Conservation (phyloP, 2,888 invertebrate genomes). For the Cetonia aurata region DNA sequence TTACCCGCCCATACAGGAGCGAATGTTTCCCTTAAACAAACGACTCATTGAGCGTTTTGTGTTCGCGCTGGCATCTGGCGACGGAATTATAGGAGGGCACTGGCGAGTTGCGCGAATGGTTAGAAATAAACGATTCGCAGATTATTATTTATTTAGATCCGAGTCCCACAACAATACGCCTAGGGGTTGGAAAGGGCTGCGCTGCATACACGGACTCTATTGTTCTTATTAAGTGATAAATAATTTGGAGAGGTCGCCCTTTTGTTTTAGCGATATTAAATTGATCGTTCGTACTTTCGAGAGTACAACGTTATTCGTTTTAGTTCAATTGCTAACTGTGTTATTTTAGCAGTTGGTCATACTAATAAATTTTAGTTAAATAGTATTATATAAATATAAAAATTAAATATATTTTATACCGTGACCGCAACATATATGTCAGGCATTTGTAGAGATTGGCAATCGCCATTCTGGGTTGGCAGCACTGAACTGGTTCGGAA, state of each 20-base stretch:
- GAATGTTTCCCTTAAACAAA: conserved; percentile 37
- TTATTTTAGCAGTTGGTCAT: too few relatives aligned
- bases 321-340: too few relatives aligned
- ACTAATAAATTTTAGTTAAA: not conserved
- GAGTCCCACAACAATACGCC: conserved; percentile 34
- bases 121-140: conserved; percentile 33
- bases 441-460: too few relatives aligned
- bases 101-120: not conserved
- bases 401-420: too few relatives aligned
- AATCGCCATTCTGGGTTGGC: too few relatives aligned
- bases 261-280: too few relatives aligned
- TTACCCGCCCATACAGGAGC: conserved; percentile 32
- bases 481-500: too few relatives aligned
- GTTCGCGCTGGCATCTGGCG: conserved; percentile 25
- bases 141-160: conserved; percentile 38
- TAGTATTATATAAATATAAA: too few relatives aligned
- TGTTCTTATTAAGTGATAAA: conserved; percentile 28
- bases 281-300: too few relatives aligned
- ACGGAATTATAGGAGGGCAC: conserved; percentile 2
- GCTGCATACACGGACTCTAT: conserved; percentile 6
- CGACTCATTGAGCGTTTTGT: conserved; percentile 34
- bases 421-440: too few relatives aligned
- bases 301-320: too few relatives aligned
- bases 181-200: conserved; percentile 29
- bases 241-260: not conserved